Base-by-base conservation (phyloP, 1,140 invertebrate species). In the Leptinotarsa lineolata region DNA sequence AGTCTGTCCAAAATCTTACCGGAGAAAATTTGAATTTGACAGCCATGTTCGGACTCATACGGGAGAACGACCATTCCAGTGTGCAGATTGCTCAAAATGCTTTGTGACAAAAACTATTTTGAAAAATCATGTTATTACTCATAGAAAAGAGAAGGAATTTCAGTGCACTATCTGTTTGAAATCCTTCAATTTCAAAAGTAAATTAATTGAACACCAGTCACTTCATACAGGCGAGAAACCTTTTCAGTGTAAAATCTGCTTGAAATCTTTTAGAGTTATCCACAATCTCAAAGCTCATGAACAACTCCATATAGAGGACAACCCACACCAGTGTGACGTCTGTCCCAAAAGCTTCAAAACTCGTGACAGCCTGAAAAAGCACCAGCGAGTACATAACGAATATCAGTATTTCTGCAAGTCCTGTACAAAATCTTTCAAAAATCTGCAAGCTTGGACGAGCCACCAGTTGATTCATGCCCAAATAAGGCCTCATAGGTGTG, bases 1-100 rank as follows among this genome's bases (percentile, higher is more conserved):
- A 72, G 86, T 89, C 61, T 95, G 94, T 83, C 30, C 16, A 8
- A 59, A 59, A n/a, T 59, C 58, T 59, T 59, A 13, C 58, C 16
- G n/a, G 4, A 20, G 15, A 59, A 18, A n/a, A 59, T 13, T 8
- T 59, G 16, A 59, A 18, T 59, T 59, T 18, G 16, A 18, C 58
- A 59, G 20, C 12, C 58, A 59, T n/a, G 15, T 6, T 18, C 16
- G 20, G 58, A 13, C 20, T 59, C 58, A 59, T 20, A 59, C 58
- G 20, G 20, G 20, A 18, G 58, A 64, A 30, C 13, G 30, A 22
- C 30, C 21, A 22, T 64, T 64, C 30, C 20, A 64, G 13, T 64
- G 61, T 22, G 21, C 18, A 4, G 30, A 13, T 22, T 22, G 20
- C 8, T 22, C 6, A 8, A 39, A 39, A 39, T 39, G 8, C 30